Evolutionary conservation across 2,797 vertebrate genomes (phyloP).

Genomic region (Lagorchestes hirsutus): DNA sequence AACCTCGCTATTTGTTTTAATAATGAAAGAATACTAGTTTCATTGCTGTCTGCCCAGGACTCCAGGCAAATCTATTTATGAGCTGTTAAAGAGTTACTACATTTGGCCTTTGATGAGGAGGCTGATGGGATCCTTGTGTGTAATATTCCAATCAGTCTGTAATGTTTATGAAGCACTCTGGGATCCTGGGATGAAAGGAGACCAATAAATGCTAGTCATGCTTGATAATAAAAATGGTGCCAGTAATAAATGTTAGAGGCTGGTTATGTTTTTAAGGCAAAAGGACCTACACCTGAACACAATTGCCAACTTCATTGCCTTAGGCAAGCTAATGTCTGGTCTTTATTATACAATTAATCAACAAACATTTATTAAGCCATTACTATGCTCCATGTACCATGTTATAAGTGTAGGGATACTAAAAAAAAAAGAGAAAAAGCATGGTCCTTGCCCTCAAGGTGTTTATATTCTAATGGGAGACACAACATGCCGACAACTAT

Average conservation of each 20-base stretch:
- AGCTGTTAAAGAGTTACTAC: conserved; percentile 31
- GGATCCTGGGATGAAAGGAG: conserved; percentile 45
- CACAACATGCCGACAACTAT: not conserved
- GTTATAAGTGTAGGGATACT: not conserved
- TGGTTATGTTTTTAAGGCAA: conserved; percentile 10
- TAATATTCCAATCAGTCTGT: conserved; percentile 45
- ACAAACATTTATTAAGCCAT: not conserved
- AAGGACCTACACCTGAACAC: not conserved
- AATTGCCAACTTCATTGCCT: not conserved
- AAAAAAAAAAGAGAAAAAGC: not conserved
- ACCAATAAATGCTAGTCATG: conserved; percentile 32
- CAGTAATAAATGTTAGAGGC: conserved; percentile 11
- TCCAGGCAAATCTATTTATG: conserved; percentile 6
- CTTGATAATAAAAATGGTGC: conserved; percentile 18
- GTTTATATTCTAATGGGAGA: not conserved
- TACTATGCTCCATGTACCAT: not conserved
- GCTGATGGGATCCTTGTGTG: conserved; percentile 5
- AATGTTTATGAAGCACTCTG: not conserved
- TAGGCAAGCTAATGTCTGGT: not conserved
- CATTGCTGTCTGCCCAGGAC: not conserved
- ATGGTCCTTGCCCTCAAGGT: not conserved
- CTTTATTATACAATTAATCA: not conserved
- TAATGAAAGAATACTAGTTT: conserved; percentile 1
- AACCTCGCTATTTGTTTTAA: conserved; percentile 26
- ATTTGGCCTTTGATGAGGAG: conserved; percentile 47